These are phyloP conservation scores for Alces alces DNA, from an alignment of 2,113 vertebrate species.

Conservation along the genomic window DNA sequence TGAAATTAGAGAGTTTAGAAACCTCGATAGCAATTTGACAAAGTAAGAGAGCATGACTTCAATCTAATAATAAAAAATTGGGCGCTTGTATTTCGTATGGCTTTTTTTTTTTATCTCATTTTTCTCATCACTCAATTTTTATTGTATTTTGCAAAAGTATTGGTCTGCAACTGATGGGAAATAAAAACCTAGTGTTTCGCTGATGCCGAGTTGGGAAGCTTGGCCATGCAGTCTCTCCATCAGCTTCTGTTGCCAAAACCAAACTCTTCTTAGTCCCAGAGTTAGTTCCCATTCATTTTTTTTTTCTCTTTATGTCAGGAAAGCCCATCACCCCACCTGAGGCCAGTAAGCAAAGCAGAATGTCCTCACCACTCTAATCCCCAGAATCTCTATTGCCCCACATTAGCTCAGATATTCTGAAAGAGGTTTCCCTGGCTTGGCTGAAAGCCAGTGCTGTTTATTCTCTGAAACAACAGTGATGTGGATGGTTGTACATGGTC, in stretches of 20 bases:
- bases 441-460: background rate
- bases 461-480: background rate
- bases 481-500: background rate
- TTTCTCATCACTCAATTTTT: conserved; percentile 26
- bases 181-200: background rate
- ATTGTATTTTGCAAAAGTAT: background rate
- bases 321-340: background rate
- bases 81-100: background rate
- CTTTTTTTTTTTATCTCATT: background rate
- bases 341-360: background rate
- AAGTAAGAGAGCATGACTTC: background rate
- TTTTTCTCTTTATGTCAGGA: background rate
- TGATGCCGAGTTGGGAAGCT: background rate
- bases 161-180: background rate
- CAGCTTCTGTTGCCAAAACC: background rate
- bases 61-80: background rate
- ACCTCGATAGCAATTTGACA: background rate
- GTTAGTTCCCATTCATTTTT: background rate
- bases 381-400: background rate
- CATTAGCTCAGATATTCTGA: background rate
- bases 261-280: background rate
- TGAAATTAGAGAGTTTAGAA: background rate
- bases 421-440: background rate
- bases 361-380: background rate
- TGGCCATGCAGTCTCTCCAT: background rate